phyloP scores from a whole-genome alignment of 2,888 invertebrate genomes.

The Marasmarcha lunaedactyla region DNA sequence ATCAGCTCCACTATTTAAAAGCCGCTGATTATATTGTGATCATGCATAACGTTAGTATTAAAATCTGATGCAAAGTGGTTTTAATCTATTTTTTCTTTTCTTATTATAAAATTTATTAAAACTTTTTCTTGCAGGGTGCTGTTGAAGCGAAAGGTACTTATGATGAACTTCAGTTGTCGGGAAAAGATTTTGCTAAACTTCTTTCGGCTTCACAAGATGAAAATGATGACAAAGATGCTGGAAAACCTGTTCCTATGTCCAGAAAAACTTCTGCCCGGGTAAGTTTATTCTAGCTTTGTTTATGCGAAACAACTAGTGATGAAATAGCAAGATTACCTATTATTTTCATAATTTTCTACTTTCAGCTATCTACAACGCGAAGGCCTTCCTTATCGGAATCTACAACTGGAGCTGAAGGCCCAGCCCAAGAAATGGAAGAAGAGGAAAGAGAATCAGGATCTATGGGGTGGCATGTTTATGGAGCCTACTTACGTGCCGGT shows the following conservation, averaged over 20 bases:
- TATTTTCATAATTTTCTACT: too few species aligned
- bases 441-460: conserved; percentile 74
- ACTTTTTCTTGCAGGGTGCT: conserved; percentile 58
- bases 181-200: conserved; percentile 73
- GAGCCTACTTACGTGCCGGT: conserved; percentile 71
- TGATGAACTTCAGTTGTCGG: conserved; percentile 63
- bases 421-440: conserved; percentile 70
- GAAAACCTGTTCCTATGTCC: conserved; percentile 39
- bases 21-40: conserved; percentile 68
- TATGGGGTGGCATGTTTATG: conserved; percentile 74
- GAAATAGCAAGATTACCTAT: too few species aligned
- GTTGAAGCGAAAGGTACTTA: conserved; percentile 72
- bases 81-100: too few species aligned
- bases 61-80: too few species aligned
- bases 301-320: too few species aligned
- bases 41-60: conserved; percentile 57
- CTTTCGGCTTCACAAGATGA: conserved; percentile 58
- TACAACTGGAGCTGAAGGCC: conserved; percentile 40
- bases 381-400: conserved; percentile 60
- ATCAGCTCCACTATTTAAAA: conserved; percentile 81
- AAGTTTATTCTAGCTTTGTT: conserved; percentile 22
- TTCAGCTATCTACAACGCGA: conserved; percentile 53
- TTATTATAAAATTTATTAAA: too few species aligned
- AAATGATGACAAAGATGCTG: conserved; percentile 37
- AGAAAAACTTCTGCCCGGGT: conserved; percentile 55